Conservation (phyloP, 2,888 invertebrate genomes). For the Notocelia uddmanniana region DNA sequence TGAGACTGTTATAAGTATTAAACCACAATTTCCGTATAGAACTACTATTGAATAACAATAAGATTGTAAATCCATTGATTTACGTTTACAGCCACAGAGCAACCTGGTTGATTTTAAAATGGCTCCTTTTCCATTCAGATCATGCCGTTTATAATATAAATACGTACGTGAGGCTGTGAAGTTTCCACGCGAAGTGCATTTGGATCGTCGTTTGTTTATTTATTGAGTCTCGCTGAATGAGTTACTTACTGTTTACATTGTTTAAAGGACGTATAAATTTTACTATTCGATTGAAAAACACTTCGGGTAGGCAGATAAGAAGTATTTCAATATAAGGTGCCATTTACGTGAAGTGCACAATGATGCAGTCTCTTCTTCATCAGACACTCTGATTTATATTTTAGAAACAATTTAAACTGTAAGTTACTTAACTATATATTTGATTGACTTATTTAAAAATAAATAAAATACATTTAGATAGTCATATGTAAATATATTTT, state of each 20-base stretch:
- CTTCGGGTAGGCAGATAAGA: constrained; percentile 22
- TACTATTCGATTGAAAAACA: constrained; percentile 35
- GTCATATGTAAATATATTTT: no score
- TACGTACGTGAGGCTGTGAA: constrained; percentile 56
- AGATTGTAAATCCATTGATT: constrained; percentile 45
- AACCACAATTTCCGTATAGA: constrained; percentile 42
- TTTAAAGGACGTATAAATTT: constrained; percentile 44
- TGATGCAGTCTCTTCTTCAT: background rate
- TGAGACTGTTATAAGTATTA: constrained; percentile 36
- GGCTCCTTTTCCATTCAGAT: constrained; percentile 55
- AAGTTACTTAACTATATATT: no score
- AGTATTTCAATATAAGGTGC: constrained; percentile 9
- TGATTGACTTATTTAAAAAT: no score
- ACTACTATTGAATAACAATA: constrained; percentile 42
- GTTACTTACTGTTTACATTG: constrained; percentile 47
- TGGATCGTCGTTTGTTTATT: constrained; percentile 59
- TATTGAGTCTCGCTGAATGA: constrained; percentile 54
- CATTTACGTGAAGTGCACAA: constrained; percentile 10
- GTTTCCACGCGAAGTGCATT: constrained; percentile 54
- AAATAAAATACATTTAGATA: no score
- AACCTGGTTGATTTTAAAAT: constrained; percentile 48
- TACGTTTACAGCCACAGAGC: constrained; percentile 38
- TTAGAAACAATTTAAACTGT: background rate
- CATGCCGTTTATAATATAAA: constrained; percentile 61
- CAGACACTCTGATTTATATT: background rate